These are phyloP conservation scores for Samia ricini DNA, from an alignment of 1,140 invertebrate genomes.

Conservation along the genomic window DNA sequence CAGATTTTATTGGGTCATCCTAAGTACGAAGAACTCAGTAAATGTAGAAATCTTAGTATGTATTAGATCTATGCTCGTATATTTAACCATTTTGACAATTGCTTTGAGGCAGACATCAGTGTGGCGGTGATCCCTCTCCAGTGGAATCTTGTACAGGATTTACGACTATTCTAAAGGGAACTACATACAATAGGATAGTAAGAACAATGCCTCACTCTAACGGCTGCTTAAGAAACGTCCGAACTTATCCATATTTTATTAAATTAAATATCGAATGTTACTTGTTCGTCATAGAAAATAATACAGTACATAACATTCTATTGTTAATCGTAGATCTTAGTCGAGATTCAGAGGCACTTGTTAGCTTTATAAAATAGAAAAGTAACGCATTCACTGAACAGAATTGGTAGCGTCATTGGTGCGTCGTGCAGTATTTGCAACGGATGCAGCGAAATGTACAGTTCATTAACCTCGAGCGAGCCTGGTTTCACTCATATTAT, in stretches of 20 bases:
- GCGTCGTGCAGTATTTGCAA: slow-evolving; percentile 72
- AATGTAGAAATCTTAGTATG: too few relatives aligned
- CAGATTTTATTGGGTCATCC: too few relatives aligned
- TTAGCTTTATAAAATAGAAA: slow-evolving; percentile 56
- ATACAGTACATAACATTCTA: slow-evolving; percentile 71
- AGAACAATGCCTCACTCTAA: too few relatives aligned
- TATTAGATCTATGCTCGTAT: too few relatives aligned
- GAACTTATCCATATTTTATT: too few relatives aligned
- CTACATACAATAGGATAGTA: too few relatives aligned
- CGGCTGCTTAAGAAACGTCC: too few relatives aligned
- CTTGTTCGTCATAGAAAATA: too few relatives aligned
- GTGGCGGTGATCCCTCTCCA: neutral
- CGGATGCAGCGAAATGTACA: slow-evolving; percentile 75
- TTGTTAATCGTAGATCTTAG: slow-evolving; percentile 43
- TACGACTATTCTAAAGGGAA: too few relatives aligned
- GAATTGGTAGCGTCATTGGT: slow-evolving; percentile 68
- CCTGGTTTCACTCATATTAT: slow-evolving; percentile 70
- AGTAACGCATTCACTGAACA: slow-evolving; percentile 51
- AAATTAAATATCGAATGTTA: too few relatives aligned
- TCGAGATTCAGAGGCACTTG: slow-evolving; percentile 48
- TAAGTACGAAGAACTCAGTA: too few relatives aligned
- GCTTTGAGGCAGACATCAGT: neutral
- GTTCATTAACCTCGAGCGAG: slow-evolving; percentile 67
- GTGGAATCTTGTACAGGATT: too few relatives aligned
- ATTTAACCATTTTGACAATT: neutral